Percentiles rank a stretch among this genome's conserved stretches.
phyloP scores from a whole-genome alignment of 2,888 invertebrate genomes.

The Dysmachus trigonus region DNA sequence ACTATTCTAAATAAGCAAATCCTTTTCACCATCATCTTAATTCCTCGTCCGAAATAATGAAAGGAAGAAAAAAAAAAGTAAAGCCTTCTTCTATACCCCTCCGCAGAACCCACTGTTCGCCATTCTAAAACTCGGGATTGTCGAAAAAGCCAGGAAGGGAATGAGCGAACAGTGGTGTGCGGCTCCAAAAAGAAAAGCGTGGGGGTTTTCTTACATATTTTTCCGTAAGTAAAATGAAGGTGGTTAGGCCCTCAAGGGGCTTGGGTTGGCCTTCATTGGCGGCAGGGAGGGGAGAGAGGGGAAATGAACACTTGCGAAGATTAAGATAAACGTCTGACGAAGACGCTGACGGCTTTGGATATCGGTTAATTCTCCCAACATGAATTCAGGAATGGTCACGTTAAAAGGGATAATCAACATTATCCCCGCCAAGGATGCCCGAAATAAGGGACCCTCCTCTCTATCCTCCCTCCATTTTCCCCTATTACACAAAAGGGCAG shows the following conservation, averaged over 20 bases:
- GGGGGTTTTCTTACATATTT: neutral
- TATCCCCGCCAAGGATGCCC: constrained; percentile 28
- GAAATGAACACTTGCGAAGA: neutral
- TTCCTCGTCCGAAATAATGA: neutral
- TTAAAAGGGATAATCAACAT: constrained; percentile 40
- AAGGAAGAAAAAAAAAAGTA: neutral
- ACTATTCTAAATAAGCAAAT: neutral
- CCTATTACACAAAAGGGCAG: constrained; percentile 15
- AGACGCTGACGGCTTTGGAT: constrained; percentile 21
- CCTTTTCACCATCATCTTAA: constrained; percentile 11
- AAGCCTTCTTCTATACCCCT: neutral
- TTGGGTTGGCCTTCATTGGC: neutral
- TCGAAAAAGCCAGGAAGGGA: neutral
- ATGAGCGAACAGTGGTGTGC: neutral
- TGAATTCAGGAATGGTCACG: constrained; percentile 32
- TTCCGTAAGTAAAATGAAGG: neutral
- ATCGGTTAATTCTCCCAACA: constrained; percentile 33
- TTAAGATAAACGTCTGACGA: constrained; percentile 34
- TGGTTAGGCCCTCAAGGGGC: neutral
- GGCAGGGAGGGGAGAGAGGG: no score
- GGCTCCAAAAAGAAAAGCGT: neutral
- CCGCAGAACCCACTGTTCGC: neutral
- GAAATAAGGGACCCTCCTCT: neutral
- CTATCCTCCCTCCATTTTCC: neutral
- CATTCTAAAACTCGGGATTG: neutral